These are phyloP conservation scores for Halisarca cf. caerulea DNA, from an alignment of 37 sponge, comb jelly and placozoan genomes.

Conservation along the genomic window DNA sequence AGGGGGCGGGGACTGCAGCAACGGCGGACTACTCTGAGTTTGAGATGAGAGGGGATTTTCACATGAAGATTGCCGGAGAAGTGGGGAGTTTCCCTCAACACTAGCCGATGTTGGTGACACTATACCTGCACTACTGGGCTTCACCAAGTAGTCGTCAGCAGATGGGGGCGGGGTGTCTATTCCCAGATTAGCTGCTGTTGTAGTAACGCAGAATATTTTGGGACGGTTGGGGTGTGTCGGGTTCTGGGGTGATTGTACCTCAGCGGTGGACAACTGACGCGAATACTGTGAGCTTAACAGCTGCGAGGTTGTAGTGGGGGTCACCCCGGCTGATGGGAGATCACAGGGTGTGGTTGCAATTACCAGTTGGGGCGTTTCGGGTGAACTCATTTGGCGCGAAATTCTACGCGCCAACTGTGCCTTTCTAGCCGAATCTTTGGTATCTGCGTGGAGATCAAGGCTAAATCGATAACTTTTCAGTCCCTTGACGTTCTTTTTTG, in stretches of 20 bases:
- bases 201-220: background rate
- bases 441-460: background rate
- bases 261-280: background rate
- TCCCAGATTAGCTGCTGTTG: background rate
- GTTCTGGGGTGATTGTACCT: background rate
- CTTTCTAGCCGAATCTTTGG: background rate
- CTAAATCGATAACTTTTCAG: background rate
- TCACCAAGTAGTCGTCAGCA: constrained; percentile 5
- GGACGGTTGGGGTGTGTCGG: too few species aligned
- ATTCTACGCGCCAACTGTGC: background rate
- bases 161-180: constrained; percentile 5
- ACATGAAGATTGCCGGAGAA: too few species aligned
- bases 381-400: background rate
- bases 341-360: background rate
- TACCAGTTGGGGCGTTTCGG: constrained; percentile 3
- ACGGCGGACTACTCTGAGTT: background rate
- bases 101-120: background rate
- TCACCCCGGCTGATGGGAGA: constrained; percentile 25
- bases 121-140: background rate
- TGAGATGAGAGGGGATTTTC: too few species aligned
- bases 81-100: background rate
- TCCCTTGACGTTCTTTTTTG: too few species aligned
- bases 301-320: constrained; percentile 34
- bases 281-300: background rate
- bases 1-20: background rate